Evolutionary conservation across 2,888 invertebrate genomes (phyloP).

Genomic region (Hipparchia sbordonii): DNA sequence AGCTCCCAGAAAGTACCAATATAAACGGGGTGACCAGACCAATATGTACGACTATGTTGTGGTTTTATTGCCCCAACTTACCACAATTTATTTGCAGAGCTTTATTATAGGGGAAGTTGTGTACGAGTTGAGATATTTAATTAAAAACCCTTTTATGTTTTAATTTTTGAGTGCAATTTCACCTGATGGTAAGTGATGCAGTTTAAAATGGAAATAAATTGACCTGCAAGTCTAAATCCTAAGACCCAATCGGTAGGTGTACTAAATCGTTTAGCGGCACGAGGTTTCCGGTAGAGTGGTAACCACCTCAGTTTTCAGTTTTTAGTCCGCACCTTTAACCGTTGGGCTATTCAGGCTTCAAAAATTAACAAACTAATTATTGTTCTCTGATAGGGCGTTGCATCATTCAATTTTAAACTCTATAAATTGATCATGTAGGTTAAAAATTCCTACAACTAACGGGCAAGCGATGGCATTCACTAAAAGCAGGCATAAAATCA

Average conservation of each 20-base stretch:
- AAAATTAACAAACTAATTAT: neutral
- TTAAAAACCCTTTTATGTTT: neutral
- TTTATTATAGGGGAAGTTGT: conserved; percentile 3
- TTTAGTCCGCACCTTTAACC: too few species aligned
- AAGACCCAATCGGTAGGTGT: neutral
- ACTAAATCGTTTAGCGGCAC: too few species aligned
- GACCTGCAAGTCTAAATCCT: too few species aligned
- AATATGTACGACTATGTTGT: conserved; percentile 27
- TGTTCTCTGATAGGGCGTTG: neutral
- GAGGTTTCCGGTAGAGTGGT: too few species aligned
- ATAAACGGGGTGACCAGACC: conserved; percentile 40
- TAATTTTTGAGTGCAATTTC: too few species aligned
- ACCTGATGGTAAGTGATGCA: too few species aligned
- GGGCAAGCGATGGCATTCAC: conserved; percentile 46
- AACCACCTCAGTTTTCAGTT: too few species aligned
- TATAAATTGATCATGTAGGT: conserved; percentile 24
- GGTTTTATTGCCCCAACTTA: conserved; percentile 38
- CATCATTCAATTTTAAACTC: conserved; percentile 1
- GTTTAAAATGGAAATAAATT: too few species aligned
- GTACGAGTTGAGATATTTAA: neutral
- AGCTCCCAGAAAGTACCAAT: conserved; percentile 44
- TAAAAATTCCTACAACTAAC: conserved; percentile 36
- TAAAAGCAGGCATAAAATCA: conserved; percentile 74
- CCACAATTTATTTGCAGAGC: conserved; percentile 25
- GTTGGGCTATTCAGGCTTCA: neutral